These are phyloP conservation scores for Catocala fraxini DNA, from an alignment of 2,888 invertebrate genomes.

Conservation along the genomic window DNA sequence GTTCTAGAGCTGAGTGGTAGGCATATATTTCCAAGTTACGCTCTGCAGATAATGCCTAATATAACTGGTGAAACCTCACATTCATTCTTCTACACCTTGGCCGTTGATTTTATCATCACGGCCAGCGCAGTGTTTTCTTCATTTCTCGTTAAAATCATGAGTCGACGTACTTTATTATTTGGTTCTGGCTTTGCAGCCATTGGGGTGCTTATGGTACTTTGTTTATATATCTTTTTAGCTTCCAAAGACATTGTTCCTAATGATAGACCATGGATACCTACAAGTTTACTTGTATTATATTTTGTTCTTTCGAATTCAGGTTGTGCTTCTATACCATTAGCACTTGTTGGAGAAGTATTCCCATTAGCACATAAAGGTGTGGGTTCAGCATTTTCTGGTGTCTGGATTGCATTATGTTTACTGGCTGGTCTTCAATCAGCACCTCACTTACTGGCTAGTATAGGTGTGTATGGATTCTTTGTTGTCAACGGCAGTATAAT, in stretches of 20 bases:
- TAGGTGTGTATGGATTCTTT: slow-evolving; percentile 58
- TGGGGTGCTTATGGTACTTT: slow-evolving; percentile 52
- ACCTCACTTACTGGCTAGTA: slow-evolving; percentile 54
- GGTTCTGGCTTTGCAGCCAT: slow-evolving; percentile 61
- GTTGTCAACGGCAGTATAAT: slow-evolving; percentile 46
- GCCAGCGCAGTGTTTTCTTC: slow-evolving; percentile 61
- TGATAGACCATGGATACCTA: slow-evolving; percentile 57
- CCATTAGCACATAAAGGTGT: slow-evolving; percentile 69
- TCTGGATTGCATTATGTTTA: slow-evolving; percentile 55
- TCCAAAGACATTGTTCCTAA: slow-evolving; percentile 51
- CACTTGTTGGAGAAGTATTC: slow-evolving; percentile 71
- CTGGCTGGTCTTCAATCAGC: slow-evolving; percentile 63
- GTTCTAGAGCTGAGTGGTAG: slow-evolving; percentile 67
- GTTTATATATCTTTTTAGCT: slow-evolving; percentile 60
- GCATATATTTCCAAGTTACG: slow-evolving; percentile 69
- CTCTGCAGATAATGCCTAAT: slow-evolving; percentile 65
- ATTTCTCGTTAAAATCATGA: slow-evolving; percentile 63
- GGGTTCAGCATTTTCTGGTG: slow-evolving; percentile 59
- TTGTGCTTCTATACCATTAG: slow-evolving; percentile 69
- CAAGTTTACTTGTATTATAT: slow-evolving; percentile 60
- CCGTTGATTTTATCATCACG: slow-evolving; percentile 65
- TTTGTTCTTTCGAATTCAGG: slow-evolving; percentile 71
- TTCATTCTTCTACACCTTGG: slow-evolving; percentile 64
- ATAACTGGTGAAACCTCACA: slow-evolving; percentile 59
- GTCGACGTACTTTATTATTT: slow-evolving; percentile 65